These are phyloP conservation scores for Columba guinea DNA, from an alignment of 2,797 vertebrate genomes.

Conservation along the genomic window DNA sequence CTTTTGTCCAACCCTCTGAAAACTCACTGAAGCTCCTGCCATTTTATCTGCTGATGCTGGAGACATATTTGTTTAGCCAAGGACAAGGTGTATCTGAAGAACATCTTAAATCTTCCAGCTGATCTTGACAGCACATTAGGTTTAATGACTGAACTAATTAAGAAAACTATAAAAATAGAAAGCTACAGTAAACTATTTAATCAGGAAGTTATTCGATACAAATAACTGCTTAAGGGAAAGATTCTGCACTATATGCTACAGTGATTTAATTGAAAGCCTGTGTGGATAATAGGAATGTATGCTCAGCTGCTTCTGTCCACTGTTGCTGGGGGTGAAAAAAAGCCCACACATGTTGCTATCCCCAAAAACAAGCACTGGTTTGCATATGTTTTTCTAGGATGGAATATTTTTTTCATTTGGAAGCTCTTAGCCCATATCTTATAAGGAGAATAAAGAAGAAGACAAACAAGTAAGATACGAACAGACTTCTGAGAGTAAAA, in stretches of 20 bases:
- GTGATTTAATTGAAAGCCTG: neutral
- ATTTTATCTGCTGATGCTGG: neutral
- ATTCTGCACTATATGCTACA: neutral
- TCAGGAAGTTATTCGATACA: neutral
- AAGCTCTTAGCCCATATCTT: neutral
- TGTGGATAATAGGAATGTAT: neutral
- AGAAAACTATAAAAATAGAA: neutral
- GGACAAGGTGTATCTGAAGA: neutral
- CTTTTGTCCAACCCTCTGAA: neutral
- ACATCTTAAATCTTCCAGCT: neutral
- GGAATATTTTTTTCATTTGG: neutral
- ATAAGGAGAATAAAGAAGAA: neutral
- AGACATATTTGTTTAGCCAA: neutral
- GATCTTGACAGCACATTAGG: neutral
- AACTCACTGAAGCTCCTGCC: neutral
- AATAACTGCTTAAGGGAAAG: neutral
- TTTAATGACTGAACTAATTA: neutral
- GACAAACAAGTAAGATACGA: neutral
- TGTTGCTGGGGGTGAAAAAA: neutral
- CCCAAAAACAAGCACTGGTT: rapidly evolving
- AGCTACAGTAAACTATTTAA: neutral
- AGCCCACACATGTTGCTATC: rapidly evolving
- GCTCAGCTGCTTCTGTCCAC: neutral
- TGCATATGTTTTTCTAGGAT: neutral
- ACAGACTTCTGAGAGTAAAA: neutral